These are phyloP conservation scores for Myopa testacea DNA, from an alignment of 2,888 invertebrate species.

Conservation along the genomic window DNA sequence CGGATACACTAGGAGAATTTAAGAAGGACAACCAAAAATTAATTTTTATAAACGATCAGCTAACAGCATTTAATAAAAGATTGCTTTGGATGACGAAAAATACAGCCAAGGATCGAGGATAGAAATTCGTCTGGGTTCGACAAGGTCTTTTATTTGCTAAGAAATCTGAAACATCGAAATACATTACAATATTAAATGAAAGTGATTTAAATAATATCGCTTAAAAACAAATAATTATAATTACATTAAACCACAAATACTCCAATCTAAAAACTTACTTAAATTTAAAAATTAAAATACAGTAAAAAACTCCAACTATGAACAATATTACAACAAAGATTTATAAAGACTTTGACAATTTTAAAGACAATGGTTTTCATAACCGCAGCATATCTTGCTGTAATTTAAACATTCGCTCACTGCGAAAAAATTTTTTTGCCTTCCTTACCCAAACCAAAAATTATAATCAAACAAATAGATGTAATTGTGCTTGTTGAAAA, in stretches of 20 bases:
- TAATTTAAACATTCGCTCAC: no score
- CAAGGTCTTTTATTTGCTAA: neutral
- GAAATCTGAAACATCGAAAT: no score
- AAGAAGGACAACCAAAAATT: neutral
- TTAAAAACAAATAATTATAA: neutral
- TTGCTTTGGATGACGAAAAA: conserved; percentile 6
- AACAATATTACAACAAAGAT: neutral
- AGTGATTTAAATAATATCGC: neutral
- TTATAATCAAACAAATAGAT: no score
- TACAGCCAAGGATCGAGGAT: neutral
- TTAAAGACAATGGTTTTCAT: no score
- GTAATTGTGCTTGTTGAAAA: neutral
- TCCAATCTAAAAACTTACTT: neutral
- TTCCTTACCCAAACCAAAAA: no score
- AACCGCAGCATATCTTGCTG: no score
- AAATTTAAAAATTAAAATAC: no score
- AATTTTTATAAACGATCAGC: neutral
- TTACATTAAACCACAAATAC: neutral
- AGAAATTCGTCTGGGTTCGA: neutral
- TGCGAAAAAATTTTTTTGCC: no score
- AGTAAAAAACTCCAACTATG: no score
- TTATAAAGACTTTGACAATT: neutral
- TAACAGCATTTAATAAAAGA: neutral
- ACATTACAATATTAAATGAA: neutral
- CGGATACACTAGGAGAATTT: neutral